Evolutionary conservation across 2,113 vertebrate genomes (phyloP).

Genomic region (Tursiops truncatus): DNA sequence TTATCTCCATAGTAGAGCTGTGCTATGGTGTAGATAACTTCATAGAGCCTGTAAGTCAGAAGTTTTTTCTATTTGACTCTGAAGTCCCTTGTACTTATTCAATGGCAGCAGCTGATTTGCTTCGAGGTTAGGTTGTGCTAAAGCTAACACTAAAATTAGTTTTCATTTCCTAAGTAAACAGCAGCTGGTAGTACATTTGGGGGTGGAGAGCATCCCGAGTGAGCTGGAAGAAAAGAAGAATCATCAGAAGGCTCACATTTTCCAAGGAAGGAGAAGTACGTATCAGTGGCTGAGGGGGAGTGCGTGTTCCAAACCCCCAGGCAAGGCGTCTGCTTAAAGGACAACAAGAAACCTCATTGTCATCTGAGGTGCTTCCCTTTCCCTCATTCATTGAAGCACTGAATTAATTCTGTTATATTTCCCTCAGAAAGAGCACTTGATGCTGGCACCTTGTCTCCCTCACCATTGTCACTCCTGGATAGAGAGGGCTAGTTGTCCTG

Average conservation of each 20-base stretch:
- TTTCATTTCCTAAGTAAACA: background rate
- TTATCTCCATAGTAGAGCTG: background rate
- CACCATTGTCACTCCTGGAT: rapidly evolving
- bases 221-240: background rate
- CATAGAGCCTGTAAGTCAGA: background rate
- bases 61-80: background rate
- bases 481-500: background rate
- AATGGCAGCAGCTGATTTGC: background rate
- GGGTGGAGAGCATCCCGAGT: background rate
- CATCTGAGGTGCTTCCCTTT: background rate
- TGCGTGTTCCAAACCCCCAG: background rate
- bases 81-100: background rate
- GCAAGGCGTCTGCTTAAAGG: background rate
- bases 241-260: background rate
- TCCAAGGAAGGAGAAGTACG: background rate
- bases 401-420: background rate
- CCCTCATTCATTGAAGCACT: background rate
- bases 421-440: background rate
- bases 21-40: background rate
- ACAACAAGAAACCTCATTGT: background rate
- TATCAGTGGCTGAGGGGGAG: background rate
- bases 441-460: background rate
- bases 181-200: background rate
- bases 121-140: background rate
- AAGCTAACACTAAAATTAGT: slow-evolving; percentile 19